Base-by-base conservation (phyloP, 2,113 vertebrate species). In the Columbina picui region DNA sequence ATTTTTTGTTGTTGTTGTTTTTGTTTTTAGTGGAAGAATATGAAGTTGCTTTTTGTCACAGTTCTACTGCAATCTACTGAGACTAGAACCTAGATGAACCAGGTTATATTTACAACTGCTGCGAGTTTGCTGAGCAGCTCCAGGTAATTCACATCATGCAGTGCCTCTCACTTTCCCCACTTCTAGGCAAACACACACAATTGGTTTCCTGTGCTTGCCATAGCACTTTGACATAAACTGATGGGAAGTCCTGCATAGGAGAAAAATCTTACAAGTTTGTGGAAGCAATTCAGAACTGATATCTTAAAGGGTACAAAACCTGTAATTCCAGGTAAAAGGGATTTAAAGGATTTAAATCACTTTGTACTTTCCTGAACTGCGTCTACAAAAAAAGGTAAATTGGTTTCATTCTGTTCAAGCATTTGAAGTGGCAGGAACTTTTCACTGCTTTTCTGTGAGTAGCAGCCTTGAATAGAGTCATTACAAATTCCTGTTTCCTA, bases 141-240 rank as follows among this genome's bases (percentile, higher is more conserved):
- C 50, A 65, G 8, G 26, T 61, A 73, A 81, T 36, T 88, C 43
- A 59, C 38, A 53, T 25, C 41, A 53, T 10, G 18, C 32, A 60
- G 12, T 15, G 7, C 18, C 60, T 49, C 30, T 67, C 65, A 39
- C 12, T 23, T 83, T 30, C 49, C 19, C n/a, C 14, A 10, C 21
- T 87, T 89, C 15, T 5, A 71, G 36, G 23, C 41, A 56, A 83
- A 60, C 4, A 39, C 0, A 1, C 12, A 61, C 2, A 0, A 5
- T 34, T 70, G 9, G 20, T 38, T 65, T 65, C 60, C 65, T 65
- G 60, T 18, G 50, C 14, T 59, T 68, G 49, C 32, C 34, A 57
- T 11, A 89, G 77, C 34, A 59, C 39, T 81, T 77, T 16, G 17
- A 84, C 55, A 43, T 27, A 59, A 93, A 81, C 68, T 77, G 38